These are phyloP conservation scores for Xylota segnis DNA, from an alignment of 2,888 invertebrate species.

Conservation along the genomic window DNA sequence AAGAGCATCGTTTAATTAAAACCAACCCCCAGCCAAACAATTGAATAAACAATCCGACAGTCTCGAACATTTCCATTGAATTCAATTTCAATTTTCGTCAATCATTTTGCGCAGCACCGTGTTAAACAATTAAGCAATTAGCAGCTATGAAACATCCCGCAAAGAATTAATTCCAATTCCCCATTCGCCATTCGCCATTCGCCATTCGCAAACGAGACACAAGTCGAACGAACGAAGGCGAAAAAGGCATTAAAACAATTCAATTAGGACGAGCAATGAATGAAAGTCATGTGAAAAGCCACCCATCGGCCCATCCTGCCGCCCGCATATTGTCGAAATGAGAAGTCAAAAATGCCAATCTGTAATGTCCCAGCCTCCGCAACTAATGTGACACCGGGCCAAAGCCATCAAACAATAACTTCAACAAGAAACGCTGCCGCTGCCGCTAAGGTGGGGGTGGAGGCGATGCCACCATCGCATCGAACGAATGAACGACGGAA, in stretches of 20 bases:
- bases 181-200: constrained; percentile 44
- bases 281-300: constrained; percentile 57
- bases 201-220: constrained; percentile 7
- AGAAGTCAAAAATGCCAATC: constrained; percentile 67
- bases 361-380: constrained; percentile 47
- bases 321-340: constrained; percentile 42
- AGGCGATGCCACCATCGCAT: neutral
- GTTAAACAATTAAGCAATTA: constrained; percentile 73
- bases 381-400: constrained; percentile 49
- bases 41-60: neutral
- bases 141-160: constrained; percentile 49
- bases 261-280: constrained; percentile 51
- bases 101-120: constrained; percentile 60
- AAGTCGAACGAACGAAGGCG: constrained; percentile 14
- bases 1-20: constrained; percentile 59
- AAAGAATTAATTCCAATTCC: constrained; percentile 49
- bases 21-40: constrained; percentile 20
- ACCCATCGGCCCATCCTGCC: neutral
- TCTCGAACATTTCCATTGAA: constrained; percentile 21
- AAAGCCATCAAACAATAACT: constrained; percentile 52
- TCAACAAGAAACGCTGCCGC: neutral
- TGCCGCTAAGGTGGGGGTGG: too few relatives aligned
- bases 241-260: constrained; percentile 60
- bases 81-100: constrained; percentile 67
- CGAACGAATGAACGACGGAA: constrained; percentile 37